Percentiles rank a stretch among this genome's conserved stretches.
Evolutionary conservation across 2,113 vertebrate species (phyloP).

Genomic region (Oreochromis tanganicae): DNA sequence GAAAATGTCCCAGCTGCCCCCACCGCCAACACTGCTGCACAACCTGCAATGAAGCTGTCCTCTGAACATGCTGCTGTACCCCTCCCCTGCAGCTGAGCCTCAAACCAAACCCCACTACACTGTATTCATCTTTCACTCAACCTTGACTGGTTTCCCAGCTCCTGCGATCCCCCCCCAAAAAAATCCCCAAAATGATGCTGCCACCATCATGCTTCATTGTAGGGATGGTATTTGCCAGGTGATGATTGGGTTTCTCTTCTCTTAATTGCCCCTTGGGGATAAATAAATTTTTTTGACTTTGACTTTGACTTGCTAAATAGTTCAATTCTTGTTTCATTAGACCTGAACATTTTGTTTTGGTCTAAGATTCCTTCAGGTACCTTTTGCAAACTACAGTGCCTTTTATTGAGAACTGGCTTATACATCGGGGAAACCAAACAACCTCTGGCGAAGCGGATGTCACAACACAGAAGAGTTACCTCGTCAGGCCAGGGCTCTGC

Average conservation of each 20-base stretch:
- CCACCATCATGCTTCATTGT: background rate
- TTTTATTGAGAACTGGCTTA: too few relatives aligned
- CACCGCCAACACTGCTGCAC: background rate
- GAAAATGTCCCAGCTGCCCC: background rate
- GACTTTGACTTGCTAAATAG: too few relatives aligned
- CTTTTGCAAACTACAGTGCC: too few relatives aligned
- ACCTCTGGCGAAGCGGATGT: too few relatives aligned
- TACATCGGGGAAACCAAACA: too few relatives aligned
- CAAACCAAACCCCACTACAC: background rate
- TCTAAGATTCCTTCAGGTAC: too few relatives aligned
- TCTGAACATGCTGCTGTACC: background rate
- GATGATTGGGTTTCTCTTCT: background rate
- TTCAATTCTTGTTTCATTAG: too few relatives aligned
- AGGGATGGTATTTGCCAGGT: background rate
- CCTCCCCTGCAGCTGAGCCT: background rate
- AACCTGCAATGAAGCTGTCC: background rate
- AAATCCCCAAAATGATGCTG: background rate
- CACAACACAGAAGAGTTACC: too few relatives aligned
- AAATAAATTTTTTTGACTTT: too few relatives aligned
- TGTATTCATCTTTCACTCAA: background rate
- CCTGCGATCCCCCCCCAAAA: too few relatives aligned
- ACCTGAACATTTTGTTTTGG: too few relatives aligned
- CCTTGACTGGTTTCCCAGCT: background rate
- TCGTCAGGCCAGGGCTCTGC: too few relatives aligned
- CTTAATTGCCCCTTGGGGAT: background rate